These are phyloP conservation scores for Calliphora vomitoria DNA, from an alignment of 2,888 invertebrate genomes.

Conservation along the genomic window DNA sequence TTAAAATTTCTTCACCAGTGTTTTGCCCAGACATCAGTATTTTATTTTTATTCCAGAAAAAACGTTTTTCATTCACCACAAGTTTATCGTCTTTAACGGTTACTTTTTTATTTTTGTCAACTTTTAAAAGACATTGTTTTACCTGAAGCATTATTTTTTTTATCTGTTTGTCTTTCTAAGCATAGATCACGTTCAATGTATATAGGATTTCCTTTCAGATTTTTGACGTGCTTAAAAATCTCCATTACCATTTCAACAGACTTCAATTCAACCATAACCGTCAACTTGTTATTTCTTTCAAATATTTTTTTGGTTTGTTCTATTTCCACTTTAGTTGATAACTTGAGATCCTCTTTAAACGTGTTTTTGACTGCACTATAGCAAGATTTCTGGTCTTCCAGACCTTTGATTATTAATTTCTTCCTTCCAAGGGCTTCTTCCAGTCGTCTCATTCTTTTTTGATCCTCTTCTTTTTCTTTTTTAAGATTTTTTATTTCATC, in stretches of 20 bases:
- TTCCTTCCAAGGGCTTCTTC: background rate
- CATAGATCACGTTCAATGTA: background rate
- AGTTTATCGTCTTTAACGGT: background rate
- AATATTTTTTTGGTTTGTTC: slow-evolving; percentile 6
- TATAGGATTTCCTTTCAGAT: background rate
- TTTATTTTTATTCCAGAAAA: background rate
- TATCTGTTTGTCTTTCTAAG: background rate
- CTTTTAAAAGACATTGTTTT: background rate
- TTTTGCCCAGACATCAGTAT: slow-evolving; percentile 8
- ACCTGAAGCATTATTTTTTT: background rate
- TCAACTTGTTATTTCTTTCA: background rate
- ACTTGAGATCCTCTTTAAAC: background rate
- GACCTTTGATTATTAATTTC: background rate
- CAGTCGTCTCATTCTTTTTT: background rate
- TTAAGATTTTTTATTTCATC: background rate
- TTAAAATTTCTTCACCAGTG: background rate
- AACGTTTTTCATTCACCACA: background rate
- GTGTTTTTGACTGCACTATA: background rate
- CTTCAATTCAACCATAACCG: slow-evolving; percentile 1
- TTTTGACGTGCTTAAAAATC: background rate
- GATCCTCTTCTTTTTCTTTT: background rate
- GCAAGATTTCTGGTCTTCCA: background rate
- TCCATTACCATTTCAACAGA: background rate
- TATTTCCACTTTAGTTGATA: background rate
- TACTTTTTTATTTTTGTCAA: background rate